Conservation (phyloP, 2,888 invertebrate genomes). For the Eilema caniola region DNA sequence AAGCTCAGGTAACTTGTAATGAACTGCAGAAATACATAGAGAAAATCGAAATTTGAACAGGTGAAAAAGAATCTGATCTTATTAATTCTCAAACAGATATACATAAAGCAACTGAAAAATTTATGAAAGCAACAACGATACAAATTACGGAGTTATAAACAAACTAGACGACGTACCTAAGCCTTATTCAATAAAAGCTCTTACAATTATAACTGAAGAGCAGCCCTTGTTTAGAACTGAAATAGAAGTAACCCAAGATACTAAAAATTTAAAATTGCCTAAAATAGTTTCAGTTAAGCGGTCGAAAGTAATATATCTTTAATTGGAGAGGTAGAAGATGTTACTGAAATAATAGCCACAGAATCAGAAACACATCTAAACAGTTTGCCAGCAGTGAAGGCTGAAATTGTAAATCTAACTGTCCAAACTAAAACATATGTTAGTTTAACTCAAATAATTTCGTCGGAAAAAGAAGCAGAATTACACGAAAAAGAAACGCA, state of each 20-base stretch:
- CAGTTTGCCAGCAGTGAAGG: constrained; percentile 42
- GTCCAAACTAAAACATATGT: constrained; percentile 77
- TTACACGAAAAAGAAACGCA: constrained; percentile 42
- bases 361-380: constrained; percentile 64
- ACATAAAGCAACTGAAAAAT: constrained; percentile 56
- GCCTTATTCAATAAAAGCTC: constrained; percentile 59
- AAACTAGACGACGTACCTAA: constrained; percentile 53
- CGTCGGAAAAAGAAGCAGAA: constrained; percentile 76
- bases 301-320: constrained; percentile 64
- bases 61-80: constrained; percentile 71
- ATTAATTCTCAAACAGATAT: constrained; percentile 47
- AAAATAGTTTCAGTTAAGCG: constrained; percentile 61
- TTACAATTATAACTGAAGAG: constrained; percentile 67
- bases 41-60: constrained; percentile 63
- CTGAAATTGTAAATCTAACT: constrained; percentile 60
- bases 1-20: constrained; percentile 59
- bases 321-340: constrained; percentile 63
- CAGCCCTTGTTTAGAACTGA: constrained; percentile 76
- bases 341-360: constrained; percentile 66
- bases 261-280: constrained; percentile 66
- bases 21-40: constrained; percentile 68
- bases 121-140: constrained; percentile 68
- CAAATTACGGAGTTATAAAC: constrained; percentile 73
- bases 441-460: constrained; percentile 66
- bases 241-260: constrained; percentile 74